phyloP scores from a whole-genome alignment of 2,797 vertebrate species.

The Anableps anableps region DNA sequence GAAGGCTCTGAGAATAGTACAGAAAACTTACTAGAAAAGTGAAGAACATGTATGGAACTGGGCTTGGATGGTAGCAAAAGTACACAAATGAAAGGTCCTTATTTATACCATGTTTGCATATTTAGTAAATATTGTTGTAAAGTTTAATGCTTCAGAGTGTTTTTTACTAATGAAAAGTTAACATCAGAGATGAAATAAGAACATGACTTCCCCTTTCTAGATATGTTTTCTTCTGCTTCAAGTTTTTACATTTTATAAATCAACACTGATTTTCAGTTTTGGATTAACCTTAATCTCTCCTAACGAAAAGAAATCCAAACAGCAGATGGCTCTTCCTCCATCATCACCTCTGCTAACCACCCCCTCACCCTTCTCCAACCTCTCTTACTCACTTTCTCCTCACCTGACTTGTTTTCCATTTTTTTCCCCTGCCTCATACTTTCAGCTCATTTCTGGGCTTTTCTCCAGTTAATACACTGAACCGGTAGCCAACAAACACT shows the following conservation, averaged over 20 bases:
- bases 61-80: conserved; percentile 4
- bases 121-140: neutral
- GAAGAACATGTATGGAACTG: neutral
- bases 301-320: conserved; percentile 23
- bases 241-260: conserved; percentile 31
- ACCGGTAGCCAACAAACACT: conserved; percentile 62
- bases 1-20: neutral
- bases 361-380: neutral
- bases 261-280: conserved; percentile 33
- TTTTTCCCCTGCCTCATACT: conserved; percentile 7
- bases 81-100: neutral
- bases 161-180: neutral
- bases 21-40: conserved; percentile 15
- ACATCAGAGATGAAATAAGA: neutral
- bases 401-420: conserved; percentile 8
- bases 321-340: conserved; percentile 46
- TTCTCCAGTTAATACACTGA: conserved; percentile 61
- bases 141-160: neutral
- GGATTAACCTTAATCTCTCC: conserved; percentile 34
- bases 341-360: conserved; percentile 31
- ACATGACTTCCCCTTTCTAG: neutral
- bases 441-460: conserved; percentile 57
- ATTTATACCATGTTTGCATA: neutral
- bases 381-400: conserved; percentile 1
- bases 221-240: conserved; percentile 8